phyloP scores from a whole-genome alignment of 2,797 vertebrate species.

The Gambusia yucatana region DNA sequence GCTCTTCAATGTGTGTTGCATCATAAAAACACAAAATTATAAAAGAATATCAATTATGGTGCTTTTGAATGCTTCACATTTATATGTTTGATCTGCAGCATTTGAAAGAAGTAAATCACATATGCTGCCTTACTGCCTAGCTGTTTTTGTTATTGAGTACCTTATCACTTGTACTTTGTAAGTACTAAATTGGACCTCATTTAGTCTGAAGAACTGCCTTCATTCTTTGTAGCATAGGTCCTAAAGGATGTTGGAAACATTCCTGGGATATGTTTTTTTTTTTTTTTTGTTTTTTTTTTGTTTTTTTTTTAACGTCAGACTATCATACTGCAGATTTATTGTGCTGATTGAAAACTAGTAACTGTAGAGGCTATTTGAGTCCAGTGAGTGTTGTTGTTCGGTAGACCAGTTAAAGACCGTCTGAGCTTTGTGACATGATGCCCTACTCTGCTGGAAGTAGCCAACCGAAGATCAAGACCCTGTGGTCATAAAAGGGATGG shows the following conservation, averaged over 20 bases:
- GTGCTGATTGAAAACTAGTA: not conserved
- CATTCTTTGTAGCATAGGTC: not conserved
- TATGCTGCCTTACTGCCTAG: not conserved
- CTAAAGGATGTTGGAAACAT: not conserved
- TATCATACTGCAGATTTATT: not conserved
- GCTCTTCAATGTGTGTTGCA: too few species aligned
- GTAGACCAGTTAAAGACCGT: not conserved
- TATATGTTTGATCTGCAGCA: slow-evolving; percentile 24
- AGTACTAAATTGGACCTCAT: not conserved
- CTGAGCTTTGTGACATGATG: slow-evolving; percentile 25
- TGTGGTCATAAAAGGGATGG: not conserved
- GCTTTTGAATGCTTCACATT: slow-evolving; percentile 31
- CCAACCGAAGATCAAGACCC: slow-evolving; percentile 47
- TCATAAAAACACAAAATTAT: too few species aligned
- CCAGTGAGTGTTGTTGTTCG: not conserved
- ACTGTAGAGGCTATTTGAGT: not conserved
- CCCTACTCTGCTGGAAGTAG: slow-evolving; percentile 56
- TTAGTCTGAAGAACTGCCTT: not conserved
- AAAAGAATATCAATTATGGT: not conserved
- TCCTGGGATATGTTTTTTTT: not conserved
- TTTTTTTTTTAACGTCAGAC: not conserved
- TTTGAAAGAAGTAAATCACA: not conserved
- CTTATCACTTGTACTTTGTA: not conserved
- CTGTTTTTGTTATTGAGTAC: not conserved
- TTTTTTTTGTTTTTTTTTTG: not conserved